A percentile compares a stretch with the other conserved stretches of the same genome.
phyloP scores from a whole-genome alignment of 2,113 vertebrate species.

The Scomber colias region DNA sequence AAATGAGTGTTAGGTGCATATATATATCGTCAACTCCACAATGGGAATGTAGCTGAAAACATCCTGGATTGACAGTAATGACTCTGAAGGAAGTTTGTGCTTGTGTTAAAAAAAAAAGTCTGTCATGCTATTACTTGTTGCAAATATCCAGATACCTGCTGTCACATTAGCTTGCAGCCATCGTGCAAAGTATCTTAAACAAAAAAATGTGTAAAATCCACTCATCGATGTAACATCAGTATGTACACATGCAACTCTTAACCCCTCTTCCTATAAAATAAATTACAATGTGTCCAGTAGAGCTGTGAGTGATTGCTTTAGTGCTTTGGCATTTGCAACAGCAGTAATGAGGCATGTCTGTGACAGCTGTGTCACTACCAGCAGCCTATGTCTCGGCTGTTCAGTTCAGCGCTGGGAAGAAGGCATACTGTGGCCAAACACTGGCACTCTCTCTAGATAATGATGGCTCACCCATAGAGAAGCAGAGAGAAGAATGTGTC shows the following conservation, averaged over 20 bases:
- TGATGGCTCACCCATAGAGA: slow-evolving; percentile 78
- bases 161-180: slow-evolving; percentile 67
- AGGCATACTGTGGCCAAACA: slow-evolving; percentile 81
- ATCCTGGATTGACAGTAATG: slow-evolving; percentile 72
- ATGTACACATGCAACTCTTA: slow-evolving; percentile 53
- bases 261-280: slow-evolving; percentile 71
- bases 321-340: slow-evolving; percentile 86
- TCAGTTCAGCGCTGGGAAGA: slow-evolving; percentile 71
- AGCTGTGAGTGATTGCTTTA: slow-evolving; percentile 83
- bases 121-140: slow-evolving; percentile 62
- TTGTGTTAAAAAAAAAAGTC: slow-evolving; percentile 45
- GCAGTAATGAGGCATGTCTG: slow-evolving; percentile 86
- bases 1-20: slow-evolving; percentile 35
- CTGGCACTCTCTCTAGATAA: slow-evolving; percentile 80
- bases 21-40: slow-evolving; percentile 5
- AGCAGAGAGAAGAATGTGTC: slow-evolving; percentile 69
- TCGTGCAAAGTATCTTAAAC: slow-evolving; percentile 43
- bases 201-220: slow-evolving; percentile 37
- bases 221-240: slow-evolving; percentile 34
- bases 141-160: slow-evolving; percentile 64
- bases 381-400: slow-evolving; percentile 81
- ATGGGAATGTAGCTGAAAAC: slow-evolving; percentile 34
- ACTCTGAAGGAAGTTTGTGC: slow-evolving; percentile 73
- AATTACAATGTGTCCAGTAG: slow-evolving; percentile 77
- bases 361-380: slow-evolving; percentile 83